phyloP scores from a whole-genome alignment of 1,140 invertebrate genomes.

The Drosophila malerkotliana region DNA sequence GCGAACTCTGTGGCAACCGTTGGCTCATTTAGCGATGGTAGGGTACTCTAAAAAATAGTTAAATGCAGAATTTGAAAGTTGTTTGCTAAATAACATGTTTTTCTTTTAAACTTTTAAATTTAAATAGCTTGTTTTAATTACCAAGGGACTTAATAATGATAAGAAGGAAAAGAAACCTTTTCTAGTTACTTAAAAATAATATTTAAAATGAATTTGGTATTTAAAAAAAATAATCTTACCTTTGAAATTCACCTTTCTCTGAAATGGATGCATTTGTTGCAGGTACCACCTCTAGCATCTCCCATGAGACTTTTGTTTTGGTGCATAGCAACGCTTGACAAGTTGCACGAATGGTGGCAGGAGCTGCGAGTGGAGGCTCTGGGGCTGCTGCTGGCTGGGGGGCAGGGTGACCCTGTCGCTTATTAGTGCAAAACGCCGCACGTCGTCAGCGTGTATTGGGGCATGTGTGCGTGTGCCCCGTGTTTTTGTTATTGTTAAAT shows the following conservation, averaged over 20 bases:
- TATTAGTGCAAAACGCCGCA: constrained; percentile 74
- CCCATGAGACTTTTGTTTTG: constrained; percentile 58
- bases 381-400: background rate
- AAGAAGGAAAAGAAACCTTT: no score
- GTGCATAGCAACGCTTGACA: constrained; percentile 50
- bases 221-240: no score
- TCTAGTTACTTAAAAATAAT: no score
- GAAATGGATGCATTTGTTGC: background rate
- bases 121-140: no score
- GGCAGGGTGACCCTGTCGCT: constrained; percentile 44
- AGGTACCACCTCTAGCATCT: constrained; percentile 5
- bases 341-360: constrained; percentile 24
- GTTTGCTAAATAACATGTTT: background rate
- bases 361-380: background rate
- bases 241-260: no score
- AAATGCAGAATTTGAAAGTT: background rate
- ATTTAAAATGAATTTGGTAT: no score
- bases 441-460: constrained; percentile 37
- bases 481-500: constrained; percentile 77
- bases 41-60: background rate
- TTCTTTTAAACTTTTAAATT: no score
- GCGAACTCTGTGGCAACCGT: constrained; percentile 10
- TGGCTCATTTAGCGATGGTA: constrained; percentile 15
- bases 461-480: constrained; percentile 29
- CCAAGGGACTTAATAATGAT: no score